phyloP scores from a whole-genome alignment of 2,113 vertebrate genomes.

The Dendropsophus ebraccatus region DNA sequence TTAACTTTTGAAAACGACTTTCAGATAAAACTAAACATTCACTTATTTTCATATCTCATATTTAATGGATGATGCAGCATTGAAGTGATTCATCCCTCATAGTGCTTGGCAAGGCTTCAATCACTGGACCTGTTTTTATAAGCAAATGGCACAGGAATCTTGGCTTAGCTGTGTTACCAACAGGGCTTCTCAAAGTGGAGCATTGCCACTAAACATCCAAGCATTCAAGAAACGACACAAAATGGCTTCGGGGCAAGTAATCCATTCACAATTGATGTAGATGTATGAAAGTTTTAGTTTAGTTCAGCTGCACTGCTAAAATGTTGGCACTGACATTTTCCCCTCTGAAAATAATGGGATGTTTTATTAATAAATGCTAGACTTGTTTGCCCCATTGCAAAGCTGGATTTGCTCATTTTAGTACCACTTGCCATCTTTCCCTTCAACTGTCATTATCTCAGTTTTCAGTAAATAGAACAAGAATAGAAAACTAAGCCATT shows the following conservation, averaged over 20 bases:
- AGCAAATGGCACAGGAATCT: conserved; percentile 52
- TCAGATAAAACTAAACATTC: conserved; percentile 42
- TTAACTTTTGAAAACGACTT: conserved; percentile 39
- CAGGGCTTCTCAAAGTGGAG: conserved; percentile 54
- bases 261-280: conserved; percentile 48
- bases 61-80: conserved; percentile 48
- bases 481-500: conserved; percentile 49
- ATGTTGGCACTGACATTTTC: conserved; percentile 49
- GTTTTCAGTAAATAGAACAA: conserved; percentile 49
- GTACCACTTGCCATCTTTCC: conserved; percentile 40
- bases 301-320: conserved; percentile 35
- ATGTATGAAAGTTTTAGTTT: conserved; percentile 55
- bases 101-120: conserved; percentile 51
- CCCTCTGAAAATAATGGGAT: conserved; percentile 52
- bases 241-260: conserved; percentile 51
- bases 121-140: conserved; percentile 54
- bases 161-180: conserved; percentile 48
- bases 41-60: conserved; percentile 56
- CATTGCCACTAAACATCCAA: conserved; percentile 54
- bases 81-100: conserved; percentile 47
- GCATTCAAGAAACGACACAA: conserved; percentile 53
- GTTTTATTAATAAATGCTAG: conserved; percentile 56
- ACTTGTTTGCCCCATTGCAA: conserved; percentile 42
- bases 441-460: conserved; percentile 44
- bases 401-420: conserved; percentile 34